These are phyloP conservation scores for Silurus glanis DNA, from an alignment of 2,113 vertebrate genomes.

Conservation along the genomic window DNA sequence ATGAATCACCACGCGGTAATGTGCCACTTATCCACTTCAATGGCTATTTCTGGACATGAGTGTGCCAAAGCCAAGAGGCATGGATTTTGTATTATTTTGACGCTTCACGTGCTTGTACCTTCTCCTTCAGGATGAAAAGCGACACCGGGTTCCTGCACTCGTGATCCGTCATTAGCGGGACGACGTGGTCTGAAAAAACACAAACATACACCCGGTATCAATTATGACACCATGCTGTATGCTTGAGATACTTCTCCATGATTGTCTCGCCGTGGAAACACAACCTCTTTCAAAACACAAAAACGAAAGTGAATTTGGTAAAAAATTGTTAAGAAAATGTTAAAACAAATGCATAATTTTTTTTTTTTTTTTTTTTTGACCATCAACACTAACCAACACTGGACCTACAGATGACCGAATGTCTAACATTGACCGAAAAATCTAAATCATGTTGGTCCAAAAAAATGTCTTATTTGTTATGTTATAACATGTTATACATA, in stretches of 20 bases:
- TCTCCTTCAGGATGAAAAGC: conserved; percentile 88
- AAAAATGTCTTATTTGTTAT: neutral
- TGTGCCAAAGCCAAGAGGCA: neutral
- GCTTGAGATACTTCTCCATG: neutral
- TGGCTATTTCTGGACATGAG: conserved; percentile 36
- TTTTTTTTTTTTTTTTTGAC: neutral
- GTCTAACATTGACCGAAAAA: neutral
- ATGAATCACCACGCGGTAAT: conserved; percentile 29
- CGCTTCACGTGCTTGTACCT: conserved; percentile 69
- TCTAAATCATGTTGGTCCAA: neutral
- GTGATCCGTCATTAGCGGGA: conserved; percentile 71
- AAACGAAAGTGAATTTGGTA: no score
- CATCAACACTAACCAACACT: neutral
- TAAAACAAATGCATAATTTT: no score
- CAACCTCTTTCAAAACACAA: no score
- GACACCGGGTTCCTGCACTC: conserved; percentile 83
- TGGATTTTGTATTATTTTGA: conserved; percentile 7
- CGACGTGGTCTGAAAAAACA: conserved; percentile 70
- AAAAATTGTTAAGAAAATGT: no score
- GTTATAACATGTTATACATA: no score
- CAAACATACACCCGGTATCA: neutral
- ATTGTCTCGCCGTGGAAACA: neutral
- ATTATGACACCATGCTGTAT: neutral
- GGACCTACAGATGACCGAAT: neutral
- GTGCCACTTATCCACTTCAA: conserved; percentile 38